Conservation (phyloP, 2,113 vertebrate genomes). For the Pyrgilauda ruficollis region DNA sequence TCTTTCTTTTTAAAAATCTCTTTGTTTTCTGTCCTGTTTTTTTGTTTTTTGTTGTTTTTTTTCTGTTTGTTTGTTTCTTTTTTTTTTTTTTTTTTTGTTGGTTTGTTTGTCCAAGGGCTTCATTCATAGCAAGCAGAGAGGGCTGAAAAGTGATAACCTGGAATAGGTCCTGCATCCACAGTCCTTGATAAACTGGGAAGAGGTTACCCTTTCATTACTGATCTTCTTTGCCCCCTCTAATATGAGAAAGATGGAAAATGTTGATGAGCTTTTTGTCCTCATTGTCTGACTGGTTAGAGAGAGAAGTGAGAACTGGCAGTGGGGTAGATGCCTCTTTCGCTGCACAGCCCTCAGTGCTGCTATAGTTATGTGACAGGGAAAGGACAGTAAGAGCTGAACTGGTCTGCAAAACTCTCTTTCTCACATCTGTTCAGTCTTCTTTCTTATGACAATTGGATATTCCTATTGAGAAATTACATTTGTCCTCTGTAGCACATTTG, state of each 20-base stretch:
- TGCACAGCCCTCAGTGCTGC: background rate
- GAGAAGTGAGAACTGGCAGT: background rate
- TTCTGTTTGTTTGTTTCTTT: background rate
- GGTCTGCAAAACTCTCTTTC: background rate
- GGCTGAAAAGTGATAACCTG: background rate
- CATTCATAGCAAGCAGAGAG: background rate
- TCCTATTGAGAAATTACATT: background rate
- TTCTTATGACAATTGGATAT: background rate
- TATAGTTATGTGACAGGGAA: background rate
- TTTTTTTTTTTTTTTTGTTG: background rate
- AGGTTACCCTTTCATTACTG: background rate
- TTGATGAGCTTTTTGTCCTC: background rate
- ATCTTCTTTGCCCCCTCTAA: background rate
- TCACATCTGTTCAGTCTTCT: background rate
- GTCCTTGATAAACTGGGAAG: background rate
- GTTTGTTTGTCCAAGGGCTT: background rate
- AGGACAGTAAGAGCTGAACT: background rate
- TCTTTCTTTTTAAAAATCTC: background rate
- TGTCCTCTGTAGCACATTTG: background rate
- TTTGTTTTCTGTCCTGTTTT: background rate
- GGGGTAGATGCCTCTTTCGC: background rate
- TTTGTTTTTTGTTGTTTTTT: background rate
- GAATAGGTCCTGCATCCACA: background rate
- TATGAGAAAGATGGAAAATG: background rate
- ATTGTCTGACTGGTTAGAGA: background rate